A percentile compares a stretch with the other conserved stretches of the same genome.
Conservation (phyloP, 2,797 vertebrate genomes). For the Sylvia borin region DNA sequence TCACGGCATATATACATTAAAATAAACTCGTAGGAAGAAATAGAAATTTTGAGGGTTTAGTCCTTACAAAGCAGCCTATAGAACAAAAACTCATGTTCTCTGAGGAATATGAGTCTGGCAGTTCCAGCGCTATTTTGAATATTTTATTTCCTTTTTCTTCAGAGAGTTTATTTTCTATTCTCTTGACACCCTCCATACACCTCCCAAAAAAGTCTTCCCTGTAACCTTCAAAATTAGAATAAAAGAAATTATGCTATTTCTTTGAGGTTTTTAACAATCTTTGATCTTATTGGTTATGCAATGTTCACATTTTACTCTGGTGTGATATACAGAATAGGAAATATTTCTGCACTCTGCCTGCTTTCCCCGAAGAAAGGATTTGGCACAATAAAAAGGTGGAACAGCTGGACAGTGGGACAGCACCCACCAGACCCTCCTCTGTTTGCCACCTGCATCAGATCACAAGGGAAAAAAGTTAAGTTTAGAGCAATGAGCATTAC, state of each 20-base stretch:
- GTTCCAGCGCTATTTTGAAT: neutral
- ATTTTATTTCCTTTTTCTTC: constrained; percentile 11
- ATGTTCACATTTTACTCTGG: neutral
- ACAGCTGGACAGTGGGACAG: neutral
- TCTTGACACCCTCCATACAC: neutral
- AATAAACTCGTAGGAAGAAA: neutral
- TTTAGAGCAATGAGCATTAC: neutral
- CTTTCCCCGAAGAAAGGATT: neutral
- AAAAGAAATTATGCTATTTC: neutral
- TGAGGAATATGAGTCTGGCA: neutral
- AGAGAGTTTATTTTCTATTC: constrained; percentile 17
- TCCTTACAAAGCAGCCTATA: neutral
- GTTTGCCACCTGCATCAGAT: neutral
- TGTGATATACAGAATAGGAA: neutral
- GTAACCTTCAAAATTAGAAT: neutral
- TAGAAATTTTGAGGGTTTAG: neutral
- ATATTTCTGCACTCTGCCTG: neutral
- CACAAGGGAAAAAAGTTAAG: neutral
- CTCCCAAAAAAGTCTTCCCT: neutral
- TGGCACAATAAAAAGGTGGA: neutral
- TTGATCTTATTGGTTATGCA: constrained; percentile 1
- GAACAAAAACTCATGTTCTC: neutral
- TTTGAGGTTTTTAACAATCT: neutral
- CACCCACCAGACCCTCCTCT: neutral
- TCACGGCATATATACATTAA: neutral